A percentile compares a stretch with the other conserved stretches of the same genome.
These are phyloP conservation scores for Acrossocheilus wenchowensis DNA, from an alignment of 2,797 vertebrate genomes.

Conservation along the genomic window DNA sequence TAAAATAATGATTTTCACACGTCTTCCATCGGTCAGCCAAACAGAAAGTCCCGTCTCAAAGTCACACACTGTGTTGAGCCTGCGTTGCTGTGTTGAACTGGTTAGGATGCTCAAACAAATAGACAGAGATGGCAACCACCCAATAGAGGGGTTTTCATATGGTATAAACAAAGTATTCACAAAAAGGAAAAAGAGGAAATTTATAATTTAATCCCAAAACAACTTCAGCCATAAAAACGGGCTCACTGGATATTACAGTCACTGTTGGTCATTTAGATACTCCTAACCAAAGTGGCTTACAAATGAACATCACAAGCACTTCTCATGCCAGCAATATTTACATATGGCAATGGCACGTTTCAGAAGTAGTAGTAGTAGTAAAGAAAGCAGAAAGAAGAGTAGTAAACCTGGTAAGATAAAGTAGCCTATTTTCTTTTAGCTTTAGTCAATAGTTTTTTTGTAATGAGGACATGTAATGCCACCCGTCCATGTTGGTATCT, in stretches of 20 bases:
- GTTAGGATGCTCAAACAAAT: neutral
- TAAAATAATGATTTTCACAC: neutral
- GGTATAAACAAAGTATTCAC: neutral
- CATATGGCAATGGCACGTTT: neutral
- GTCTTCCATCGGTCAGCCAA: neutral
- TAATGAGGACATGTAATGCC: neutral
- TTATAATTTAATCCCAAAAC: neutral
- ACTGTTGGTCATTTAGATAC: neutral
- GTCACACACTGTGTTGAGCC: neutral
- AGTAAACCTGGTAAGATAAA: neutral
- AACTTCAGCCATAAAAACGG: neutral
- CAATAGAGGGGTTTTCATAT: no score
- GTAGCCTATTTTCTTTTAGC: neutral
- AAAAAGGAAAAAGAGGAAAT: neutral
- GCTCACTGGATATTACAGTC: neutral
- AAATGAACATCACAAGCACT: neutral
- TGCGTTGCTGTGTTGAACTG: neutral
- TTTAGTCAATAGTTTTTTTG: neutral
- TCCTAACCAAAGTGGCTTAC: neutral
- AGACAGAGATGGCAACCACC: neutral
- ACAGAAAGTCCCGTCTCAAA: neutral
- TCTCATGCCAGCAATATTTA: neutral
- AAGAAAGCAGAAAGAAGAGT: neutral
- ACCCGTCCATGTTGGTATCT: neutral
- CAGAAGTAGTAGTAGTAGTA: neutral